phyloP scores from a whole-genome alignment of 2,888 invertebrate genomes.

The Rhingia rostrata region DNA sequence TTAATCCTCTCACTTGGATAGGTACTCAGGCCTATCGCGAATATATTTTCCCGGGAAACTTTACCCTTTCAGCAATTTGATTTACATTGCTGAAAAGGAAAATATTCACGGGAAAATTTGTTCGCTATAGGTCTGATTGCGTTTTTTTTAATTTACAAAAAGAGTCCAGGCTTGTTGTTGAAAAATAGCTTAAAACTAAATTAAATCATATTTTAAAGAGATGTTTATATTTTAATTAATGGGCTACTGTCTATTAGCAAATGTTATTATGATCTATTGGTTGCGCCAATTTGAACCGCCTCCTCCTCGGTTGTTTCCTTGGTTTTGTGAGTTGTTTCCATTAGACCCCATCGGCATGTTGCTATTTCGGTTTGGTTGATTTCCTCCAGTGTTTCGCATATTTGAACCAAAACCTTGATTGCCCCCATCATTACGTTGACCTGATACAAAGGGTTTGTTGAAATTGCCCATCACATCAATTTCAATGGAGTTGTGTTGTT shows the following conservation, averaged over 20 bases:
- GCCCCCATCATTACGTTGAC: background rate
- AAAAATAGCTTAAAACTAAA: constrained; percentile 10
- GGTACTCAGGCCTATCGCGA: no score
- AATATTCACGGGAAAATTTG: no score
- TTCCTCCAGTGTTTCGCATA: constrained; percentile 9
- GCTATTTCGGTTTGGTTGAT: constrained; percentile 6
- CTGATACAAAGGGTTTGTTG: constrained; percentile 14
- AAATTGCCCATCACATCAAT: constrained; percentile 17
- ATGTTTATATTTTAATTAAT: background rate
- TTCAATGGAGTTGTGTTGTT: background rate
- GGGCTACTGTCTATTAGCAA: background rate
- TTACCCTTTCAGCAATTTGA: no score
- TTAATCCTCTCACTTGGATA: no score
- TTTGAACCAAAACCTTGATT: constrained; percentile 14
- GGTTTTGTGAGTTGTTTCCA: constrained; percentile 29
- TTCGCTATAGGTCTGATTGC: no score
- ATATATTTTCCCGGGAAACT: no score
- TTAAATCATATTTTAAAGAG: background rate
- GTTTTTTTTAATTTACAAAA: no score
- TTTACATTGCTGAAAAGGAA: no score
- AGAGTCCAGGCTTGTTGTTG: no score
- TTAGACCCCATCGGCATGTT: constrained; percentile 24
- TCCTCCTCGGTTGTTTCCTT: constrained; percentile 5
- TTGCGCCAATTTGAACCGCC: constrained; percentile 62
- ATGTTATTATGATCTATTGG: constrained; percentile 30